Percentiles rank a stretch among this genome's conserved stretches.
Evolutionary conservation across 2,888 invertebrate genomes (phyloP).

Genomic region (Tuta absoluta): DNA sequence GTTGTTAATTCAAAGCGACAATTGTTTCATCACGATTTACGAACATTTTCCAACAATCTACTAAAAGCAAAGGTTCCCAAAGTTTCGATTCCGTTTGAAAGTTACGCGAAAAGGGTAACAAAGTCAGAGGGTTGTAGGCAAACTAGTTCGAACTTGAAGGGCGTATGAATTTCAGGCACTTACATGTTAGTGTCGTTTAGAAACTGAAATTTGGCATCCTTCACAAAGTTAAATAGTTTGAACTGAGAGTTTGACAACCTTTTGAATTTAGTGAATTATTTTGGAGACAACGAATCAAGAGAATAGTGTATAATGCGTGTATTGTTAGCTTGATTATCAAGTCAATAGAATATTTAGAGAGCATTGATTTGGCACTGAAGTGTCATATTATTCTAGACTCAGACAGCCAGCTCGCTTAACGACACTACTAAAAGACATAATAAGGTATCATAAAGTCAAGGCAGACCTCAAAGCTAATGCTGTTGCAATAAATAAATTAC

Average conservation of each 20-base stretch:
- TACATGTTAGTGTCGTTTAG: neutral
- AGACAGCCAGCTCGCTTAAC: neutral
- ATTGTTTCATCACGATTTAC: conserved; percentile 63
- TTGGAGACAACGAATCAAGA: neutral
- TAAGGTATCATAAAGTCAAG: conserved; percentile 3
- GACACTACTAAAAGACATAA: neutral
- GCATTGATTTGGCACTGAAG: neutral
- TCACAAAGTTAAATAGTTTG: neutral
- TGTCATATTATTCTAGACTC: neutral
- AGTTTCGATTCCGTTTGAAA: neutral
- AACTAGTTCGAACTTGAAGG: conserved; percentile 5
- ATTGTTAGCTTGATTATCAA: neutral
- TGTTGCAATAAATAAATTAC: conserved; percentile 5
- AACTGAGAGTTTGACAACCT: too few species aligned
- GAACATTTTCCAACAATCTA: conserved; percentile 51
- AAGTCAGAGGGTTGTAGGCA: conserved; percentile 13
- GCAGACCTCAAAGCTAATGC: neutral
- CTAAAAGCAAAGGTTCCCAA: conserved; percentile 8
- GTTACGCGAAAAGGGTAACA: conserved; percentile 12
- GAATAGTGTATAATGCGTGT: neutral
- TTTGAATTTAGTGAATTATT: neutral
- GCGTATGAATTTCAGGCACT: conserved; percentile 9
- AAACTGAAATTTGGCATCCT: neutral
- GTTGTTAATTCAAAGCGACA: conserved; percentile 48
- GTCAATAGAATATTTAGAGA: neutral